Evolutionary conservation across 1,140 invertebrate species (phyloP), one percentile per base, ranked within the genome.

Genomic region (Brachionus paranguensis): DNA sequence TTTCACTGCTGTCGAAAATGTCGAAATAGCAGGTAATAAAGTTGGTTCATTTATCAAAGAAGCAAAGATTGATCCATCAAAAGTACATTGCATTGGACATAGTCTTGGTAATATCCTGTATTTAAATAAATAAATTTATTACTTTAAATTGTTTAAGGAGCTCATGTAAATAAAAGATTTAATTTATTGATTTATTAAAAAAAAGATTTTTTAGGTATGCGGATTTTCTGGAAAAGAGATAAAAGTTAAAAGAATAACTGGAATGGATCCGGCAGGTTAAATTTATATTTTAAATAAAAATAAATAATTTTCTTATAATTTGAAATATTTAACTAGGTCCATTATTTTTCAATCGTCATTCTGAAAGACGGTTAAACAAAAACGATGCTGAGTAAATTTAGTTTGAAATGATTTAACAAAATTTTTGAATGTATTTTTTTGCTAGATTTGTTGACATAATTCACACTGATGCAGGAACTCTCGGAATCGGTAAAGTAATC

Each of bases 211-310:
- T 14, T 33, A 84, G 37, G 37, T 60, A 6, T 93, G 92, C 74
- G 95, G 95, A 0, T 97, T 96, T 87, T 94, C 95, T 0, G 96
- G 96, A 0, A 93, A 94, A 1, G 93, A 95, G 86, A 88, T 96
- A 2, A 92, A 92, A 65, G 94, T 86, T 90, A 95, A n/a, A 93
- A 94, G 92, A 5, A 91, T 93, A 85, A 94, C 94, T 68, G 93
- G 91, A 1, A 86, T 97, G 85, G 96, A 98, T 90, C 95, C 96
- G 0, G 96, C 96, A 0, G 94, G 95, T 72, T 12, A 29, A n/a
- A 12, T 41, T n/a, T 14, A 3, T 41, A 12, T 37, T 11, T 33
- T 68, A 0, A 7, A 10, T 41, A 14, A 68, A 68, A 29, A 29
- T 33, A 37, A 27, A 24, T 12, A 29, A 20, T 65, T 65, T 65